These are phyloP conservation scores for Heterohyrax brucei DNA, from an alignment of 2,797 vertebrate genomes.

Conservation along the genomic window DNA sequence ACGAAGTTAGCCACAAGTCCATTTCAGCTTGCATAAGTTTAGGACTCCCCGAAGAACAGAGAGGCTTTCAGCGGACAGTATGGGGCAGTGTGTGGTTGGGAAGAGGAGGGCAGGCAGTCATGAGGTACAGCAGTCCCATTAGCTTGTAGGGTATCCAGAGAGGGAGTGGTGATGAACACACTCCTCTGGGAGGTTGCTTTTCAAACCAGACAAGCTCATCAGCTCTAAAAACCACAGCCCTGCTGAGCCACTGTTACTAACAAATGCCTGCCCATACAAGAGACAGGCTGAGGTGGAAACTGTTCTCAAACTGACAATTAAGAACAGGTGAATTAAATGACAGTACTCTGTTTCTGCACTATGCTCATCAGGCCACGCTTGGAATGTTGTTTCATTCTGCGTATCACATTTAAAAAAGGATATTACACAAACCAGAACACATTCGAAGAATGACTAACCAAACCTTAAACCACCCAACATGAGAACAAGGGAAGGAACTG, in stretches of 20 bases:
- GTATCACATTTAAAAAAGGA: neutral
- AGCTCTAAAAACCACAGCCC: neutral
- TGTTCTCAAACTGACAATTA: neutral
- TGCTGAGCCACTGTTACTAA: neutral
- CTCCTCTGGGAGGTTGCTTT: neutral
- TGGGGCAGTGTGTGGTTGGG: neutral
- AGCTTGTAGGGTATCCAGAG: neutral
- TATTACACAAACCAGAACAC: slow-evolving; percentile 11
- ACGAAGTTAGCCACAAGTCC: neutral
- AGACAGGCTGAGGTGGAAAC: neutral
- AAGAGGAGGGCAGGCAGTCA: neutral
- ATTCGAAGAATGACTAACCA: slow-evolving; percentile 25
- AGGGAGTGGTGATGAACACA: neutral
- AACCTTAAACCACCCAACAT: slow-evolving; percentile 42
- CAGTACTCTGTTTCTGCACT: neutral
- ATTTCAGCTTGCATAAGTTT: neutral
- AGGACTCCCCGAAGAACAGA: neutral
- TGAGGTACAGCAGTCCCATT: neutral
- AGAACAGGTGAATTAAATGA: neutral
- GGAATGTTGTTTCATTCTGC: slow-evolving; percentile 7
- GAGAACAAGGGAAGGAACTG: neutral
- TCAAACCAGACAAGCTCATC: neutral
- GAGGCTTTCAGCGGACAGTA: neutral
- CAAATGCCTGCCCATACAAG: neutral
- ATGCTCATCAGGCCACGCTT: neutral